Evolutionary conservation across 2,113 vertebrate genomes (phyloP), one percentile per base, ranked within the genome.

Genomic region (Galbula dea): DNA sequence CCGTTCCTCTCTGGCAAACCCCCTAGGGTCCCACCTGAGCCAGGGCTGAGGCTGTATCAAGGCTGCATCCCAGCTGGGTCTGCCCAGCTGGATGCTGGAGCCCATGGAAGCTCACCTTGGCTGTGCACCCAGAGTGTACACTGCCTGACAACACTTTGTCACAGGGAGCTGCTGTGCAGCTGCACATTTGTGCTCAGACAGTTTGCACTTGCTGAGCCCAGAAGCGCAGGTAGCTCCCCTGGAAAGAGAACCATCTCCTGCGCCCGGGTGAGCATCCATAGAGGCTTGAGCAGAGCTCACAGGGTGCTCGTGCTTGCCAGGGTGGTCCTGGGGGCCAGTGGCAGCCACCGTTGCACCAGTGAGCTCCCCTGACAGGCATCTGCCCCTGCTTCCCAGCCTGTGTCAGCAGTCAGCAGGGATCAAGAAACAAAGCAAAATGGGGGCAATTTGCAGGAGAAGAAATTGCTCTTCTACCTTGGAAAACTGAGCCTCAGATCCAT

Each of bases 271-370:
- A 6, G 46, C 18, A 5, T 57, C 63, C 16, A 3, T 30, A 2
- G 8, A 3, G 46, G 23, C 27, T 12, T 2, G 9, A 59, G 37
- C 58, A 82, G 67, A 86, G 48, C 48, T 51, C 7, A 3, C 0
- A 0, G 32, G 58, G 27, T 7, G 7, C 30, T 51, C 5, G 3
- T 3, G 5, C n/a, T 57, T 2, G 0, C 30, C 3, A 3, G 15
- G 6, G 34, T 75, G 43, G 46, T 37, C 52, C n/a, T 27, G n/a
- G 24, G 24, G 34, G 32, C n/a, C 24, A 6, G 9, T 0, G 2
- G 41, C 15, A 81, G 24, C 51, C 61, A 19, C 10, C 3, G 6
- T 10, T 6, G 62, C 1, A 3, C 48, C 63, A 7, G 7, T 4
- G 17, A 71, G 43, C 24, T 68, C 49, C 49, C 22, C 34, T 5